Evolutionary conservation across 1,140 invertebrate species (phyloP), one percentile per base, ranked within the genome.

Genomic region (Lanistes nyassanus): DNA sequence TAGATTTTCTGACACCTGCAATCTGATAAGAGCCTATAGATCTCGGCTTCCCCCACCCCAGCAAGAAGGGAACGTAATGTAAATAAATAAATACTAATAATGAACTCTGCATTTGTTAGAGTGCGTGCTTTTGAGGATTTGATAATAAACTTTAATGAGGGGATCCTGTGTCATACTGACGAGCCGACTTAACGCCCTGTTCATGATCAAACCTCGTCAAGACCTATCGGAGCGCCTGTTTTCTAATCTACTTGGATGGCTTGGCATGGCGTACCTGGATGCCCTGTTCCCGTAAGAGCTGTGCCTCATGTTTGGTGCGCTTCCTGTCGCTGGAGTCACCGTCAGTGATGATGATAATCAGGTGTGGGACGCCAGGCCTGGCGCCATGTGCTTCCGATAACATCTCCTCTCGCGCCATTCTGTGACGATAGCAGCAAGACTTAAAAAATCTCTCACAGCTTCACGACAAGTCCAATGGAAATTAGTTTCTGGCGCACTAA

Each of bases 331-430:
- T 70, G 16, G 79, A 79, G n/a, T 75, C 39, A 3, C 81, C 81
- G 56, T 82, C 81, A 6, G 81, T 82, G 37, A 80, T 58, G 36
- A 82, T 42, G 23, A 82, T 76, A 47, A 58, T 56, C 26, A 81
- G 29, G 47, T 72, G 76, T 19, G 73, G 60, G 2, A 81, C 76
- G 31, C 60, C 58, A 23, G 60, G 3, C 3, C 80, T 55, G 1
- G 72, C 74, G 0, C 78, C 80, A 21, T 75, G 67, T 5, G 53
- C 64, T 13, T 70, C n/a, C 7, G n/a, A 47, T 58, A 81, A 80
- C 26, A 80, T 47, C 5, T 76, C 23, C 21, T 58, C 74, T 3
- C 72, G 26, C 39, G 72, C 51, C 3, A 26, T 2, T 42, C 56
- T 58, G 42, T 16, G 9, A 47, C 42, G 42, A 13, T 16, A 47